Base-by-base conservation (phyloP, 2,113 vertebrate genomes). In the Aplodontia rufa region DNA sequence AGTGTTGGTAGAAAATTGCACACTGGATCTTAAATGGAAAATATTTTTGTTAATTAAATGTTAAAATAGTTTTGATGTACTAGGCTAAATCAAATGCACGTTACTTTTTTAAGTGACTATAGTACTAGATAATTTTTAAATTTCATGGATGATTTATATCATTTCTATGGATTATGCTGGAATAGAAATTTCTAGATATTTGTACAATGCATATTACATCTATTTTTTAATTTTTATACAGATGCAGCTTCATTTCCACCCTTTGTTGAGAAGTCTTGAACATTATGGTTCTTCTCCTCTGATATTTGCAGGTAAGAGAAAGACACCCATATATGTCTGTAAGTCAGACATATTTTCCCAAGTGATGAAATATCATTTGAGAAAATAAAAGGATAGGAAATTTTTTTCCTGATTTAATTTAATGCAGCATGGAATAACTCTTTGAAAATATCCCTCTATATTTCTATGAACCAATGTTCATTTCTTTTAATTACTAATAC, bases 301-400 rank as follows among this genome's bases (percentile, higher is more conserved):
- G 99, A 99, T 86, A 99, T 99, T 97, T 99, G 99, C 99, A 99
- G 99, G 99, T 99, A 98, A 93, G 96, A 72, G 19, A 17, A 14
- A 94, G 58, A 87, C 22, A 64, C 5, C 1, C 2, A 45, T 26
- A 0, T 45, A 35, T 85, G 53, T 55, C 13, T 53, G 3, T 37
- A 40, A 68, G 24, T 91, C n/a, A 72, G 0, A 55, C 1, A 20
- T 76, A 22, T 42, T 35, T 40, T 20, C 22, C 30, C 26, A 47
- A 17, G 2, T 74, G 20, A 47, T 5, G 58, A 87, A 69, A 75
- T 35, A 8, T 42, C 74, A 35, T 47, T 69, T 87, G 55, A 91
- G 74, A 78, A 71, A 71, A 40, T 28, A 71, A 90, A 86, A 35
- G 66, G 4, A 24, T 51, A 72, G 6, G 62, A 19, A 78, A 9